A percentile compares a stretch with the other conserved stretches of the same genome.
These are phyloP conservation scores for Gymnorhina tibicen DNA, from an alignment of 2,113 vertebrate genomes.

Conservation along the genomic window DNA sequence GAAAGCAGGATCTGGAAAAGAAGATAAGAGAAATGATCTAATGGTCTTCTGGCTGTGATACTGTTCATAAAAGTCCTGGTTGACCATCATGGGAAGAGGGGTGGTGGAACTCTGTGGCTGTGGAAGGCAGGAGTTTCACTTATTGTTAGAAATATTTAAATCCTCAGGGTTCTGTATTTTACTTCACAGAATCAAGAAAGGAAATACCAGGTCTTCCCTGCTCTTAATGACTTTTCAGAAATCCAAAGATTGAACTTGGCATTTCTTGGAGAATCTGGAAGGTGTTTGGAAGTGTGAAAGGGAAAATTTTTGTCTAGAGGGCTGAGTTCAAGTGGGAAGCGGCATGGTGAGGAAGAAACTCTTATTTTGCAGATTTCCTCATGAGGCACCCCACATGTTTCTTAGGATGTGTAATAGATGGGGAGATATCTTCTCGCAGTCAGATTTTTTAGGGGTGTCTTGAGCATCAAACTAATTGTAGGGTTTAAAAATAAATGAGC, in stretches of 20 bases:
- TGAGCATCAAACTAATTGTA: neutral
- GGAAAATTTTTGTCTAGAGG: neutral
- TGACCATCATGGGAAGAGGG: accelerated
- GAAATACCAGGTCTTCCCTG: neutral
- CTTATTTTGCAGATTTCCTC: neutral
- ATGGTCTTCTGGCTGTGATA: neutral
- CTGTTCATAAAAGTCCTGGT: neutral
- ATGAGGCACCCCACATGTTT: neutral
- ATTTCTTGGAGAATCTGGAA: neutral
- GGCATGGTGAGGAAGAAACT: neutral
- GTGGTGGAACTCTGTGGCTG: neutral
- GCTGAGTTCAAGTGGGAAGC: neutral
- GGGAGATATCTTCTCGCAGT: neutral
- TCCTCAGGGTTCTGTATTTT: neutral
- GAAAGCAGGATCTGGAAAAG: neutral
- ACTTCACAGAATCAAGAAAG: neutral
- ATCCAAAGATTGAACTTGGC: neutral
- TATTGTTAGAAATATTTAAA: neutral
- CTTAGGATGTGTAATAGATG: neutral
- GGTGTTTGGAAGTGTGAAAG: neutral
- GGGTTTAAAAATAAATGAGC: neutral
- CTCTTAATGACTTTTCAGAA: neutral
- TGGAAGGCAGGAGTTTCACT: neutral
- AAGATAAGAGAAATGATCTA: neutral
- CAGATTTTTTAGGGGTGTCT: neutral